These are phyloP conservation scores for Melierax canorus DNA, from an alignment of 2,113 vertebrate genomes.

Conservation along the genomic window DNA sequence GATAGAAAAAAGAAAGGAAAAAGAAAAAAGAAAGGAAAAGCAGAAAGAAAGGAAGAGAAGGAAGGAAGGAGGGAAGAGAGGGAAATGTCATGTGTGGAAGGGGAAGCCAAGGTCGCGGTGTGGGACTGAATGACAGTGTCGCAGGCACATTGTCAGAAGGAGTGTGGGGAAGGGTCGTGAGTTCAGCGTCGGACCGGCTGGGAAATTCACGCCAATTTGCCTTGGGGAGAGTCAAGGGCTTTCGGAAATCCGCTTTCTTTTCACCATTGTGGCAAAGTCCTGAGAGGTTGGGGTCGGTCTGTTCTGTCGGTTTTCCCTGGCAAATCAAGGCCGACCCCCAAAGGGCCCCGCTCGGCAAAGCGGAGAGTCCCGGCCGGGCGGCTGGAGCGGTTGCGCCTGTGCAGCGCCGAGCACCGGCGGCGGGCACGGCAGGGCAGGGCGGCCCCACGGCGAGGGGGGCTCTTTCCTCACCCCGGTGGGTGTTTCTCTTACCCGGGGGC, in stretches of 20 bases:
- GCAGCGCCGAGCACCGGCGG: neutral
- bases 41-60: no score
- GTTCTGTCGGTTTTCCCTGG: neutral
- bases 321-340: neutral
- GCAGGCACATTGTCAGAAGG: neutral
- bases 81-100: neutral
- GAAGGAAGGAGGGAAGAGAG: no score
- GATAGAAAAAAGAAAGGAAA: no score
- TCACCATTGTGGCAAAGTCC: neutral
- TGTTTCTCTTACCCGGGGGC: neutral
- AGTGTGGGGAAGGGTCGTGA: neutral
- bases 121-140: neutral
- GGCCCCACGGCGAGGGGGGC: neutral
- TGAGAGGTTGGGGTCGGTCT: neutral
- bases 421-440: neutral
- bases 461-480: neutral
- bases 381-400: neutral
- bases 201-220: neutral
- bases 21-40: neutral
- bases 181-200: neutral
- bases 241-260: neutral
- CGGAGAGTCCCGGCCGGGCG: neutral
- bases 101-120: neutral
- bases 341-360: accelerated
- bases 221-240: neutral